These are phyloP conservation scores for Tor tambroides DNA, from an alignment of 2,113 vertebrate species.

Conservation along the genomic window DNA sequence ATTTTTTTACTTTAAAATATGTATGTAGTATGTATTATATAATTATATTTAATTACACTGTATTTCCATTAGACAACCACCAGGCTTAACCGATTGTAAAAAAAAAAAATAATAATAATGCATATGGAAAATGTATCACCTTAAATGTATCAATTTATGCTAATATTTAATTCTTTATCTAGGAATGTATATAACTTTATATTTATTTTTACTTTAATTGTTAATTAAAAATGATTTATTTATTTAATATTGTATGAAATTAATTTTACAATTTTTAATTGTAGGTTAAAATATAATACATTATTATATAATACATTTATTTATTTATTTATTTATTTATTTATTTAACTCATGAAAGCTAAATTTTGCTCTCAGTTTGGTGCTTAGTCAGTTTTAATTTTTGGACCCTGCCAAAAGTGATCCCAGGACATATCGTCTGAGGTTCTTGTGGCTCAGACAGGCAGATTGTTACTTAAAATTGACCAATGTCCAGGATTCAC, in stretches of 20 bases:
- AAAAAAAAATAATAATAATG: too few relatives aligned
- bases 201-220: too few relatives aligned
- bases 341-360: neutral
- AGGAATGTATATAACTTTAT: too few relatives aligned
- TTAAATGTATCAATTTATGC: too few relatives aligned
- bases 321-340: neutral
- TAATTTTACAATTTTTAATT: neutral
- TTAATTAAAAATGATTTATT: too few relatives aligned
- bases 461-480: slow-evolving; percentile 15
- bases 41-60: neutral
- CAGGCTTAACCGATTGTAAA: too few relatives aligned
- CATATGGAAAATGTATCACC: too few relatives aligned
- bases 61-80: too few relatives aligned
- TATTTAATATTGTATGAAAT: neutral
- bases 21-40: neutral
- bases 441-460: neutral
- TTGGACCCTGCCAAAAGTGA: neutral
- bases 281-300: neutral
- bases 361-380: neutral
- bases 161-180: too few relatives aligned
- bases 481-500: slow-evolving; percentile 21
- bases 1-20: neutral
- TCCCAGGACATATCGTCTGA: neutral
- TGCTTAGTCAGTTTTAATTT: neutral
- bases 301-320: too few relatives aligned